Evolutionary conservation across 2,888 invertebrate genomes (phyloP).

Genomic region (Steromphala cineraria): DNA sequence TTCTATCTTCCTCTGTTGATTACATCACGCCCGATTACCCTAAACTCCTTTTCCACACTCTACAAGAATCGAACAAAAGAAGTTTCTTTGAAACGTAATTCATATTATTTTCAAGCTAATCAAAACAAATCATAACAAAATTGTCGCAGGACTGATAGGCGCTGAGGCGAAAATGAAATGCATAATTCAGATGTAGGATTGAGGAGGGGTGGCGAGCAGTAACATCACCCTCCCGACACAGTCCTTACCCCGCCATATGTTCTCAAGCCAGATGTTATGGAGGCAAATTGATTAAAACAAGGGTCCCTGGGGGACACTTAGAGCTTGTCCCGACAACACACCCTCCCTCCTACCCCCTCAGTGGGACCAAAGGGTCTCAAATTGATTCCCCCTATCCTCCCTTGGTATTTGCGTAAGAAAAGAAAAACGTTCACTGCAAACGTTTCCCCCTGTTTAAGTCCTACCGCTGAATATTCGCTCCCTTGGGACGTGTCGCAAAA

Average conservation of each 20-base stretch:
- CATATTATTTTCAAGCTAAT: too few relatives aligned
- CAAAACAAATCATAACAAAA: too few relatives aligned
- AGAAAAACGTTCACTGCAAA: neutral
- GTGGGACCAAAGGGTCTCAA: neutral
- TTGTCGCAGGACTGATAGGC: too few relatives aligned
- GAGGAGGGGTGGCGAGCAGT: too few relatives aligned
- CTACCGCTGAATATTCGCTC: neutral
- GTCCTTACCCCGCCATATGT: neutral
- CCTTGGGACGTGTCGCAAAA: neutral
- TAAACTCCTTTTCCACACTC: too few relatives aligned
- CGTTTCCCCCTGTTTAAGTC: neutral
- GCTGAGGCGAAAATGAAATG: too few relatives aligned
- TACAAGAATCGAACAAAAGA: too few relatives aligned
- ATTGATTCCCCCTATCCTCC: neutral
- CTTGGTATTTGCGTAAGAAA: conserved; percentile 4
- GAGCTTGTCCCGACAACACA: neutral
- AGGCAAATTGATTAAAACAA: neutral
- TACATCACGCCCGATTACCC: too few relatives aligned
- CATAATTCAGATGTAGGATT: too few relatives aligned
- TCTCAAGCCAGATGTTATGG: neutral
- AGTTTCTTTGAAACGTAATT: too few relatives aligned
- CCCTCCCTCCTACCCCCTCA: neutral
- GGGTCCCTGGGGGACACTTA: neutral
- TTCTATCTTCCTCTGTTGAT: too few relatives aligned
- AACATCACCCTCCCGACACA: too few relatives aligned